Conservation (phyloP, 2,113 vertebrate genomes). For the Lagopus muta region DNA sequence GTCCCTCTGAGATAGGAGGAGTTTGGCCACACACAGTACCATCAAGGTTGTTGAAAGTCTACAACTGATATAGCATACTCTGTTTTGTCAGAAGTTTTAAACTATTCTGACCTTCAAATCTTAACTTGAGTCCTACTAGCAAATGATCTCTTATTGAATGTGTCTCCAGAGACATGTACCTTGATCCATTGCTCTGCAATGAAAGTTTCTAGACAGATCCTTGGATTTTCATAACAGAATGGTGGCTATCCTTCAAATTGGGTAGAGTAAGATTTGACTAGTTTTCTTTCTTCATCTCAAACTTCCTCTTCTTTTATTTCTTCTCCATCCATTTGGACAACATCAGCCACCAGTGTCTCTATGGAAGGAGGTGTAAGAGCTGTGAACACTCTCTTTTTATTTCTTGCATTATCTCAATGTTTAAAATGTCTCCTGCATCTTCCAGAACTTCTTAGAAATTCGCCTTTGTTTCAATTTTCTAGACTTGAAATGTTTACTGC, state of each 20-base stretch:
- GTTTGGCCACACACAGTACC: neutral
- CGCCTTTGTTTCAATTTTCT: neutral
- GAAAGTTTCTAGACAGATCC: neutral
- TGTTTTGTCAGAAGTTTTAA: neutral
- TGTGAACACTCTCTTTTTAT: neutral
- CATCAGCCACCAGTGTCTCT: neutral
- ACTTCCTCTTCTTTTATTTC: neutral
- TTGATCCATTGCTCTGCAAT: neutral
- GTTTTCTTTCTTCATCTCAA: neutral
- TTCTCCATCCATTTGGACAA: neutral
- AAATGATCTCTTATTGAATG: neutral
- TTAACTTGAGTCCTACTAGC: neutral
- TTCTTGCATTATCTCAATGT: neutral
- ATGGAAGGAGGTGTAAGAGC: neutral
- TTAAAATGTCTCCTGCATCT: neutral
- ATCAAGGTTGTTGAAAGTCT: neutral
- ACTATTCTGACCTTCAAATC: neutral
- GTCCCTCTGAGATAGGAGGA: neutral
- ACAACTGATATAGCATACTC: neutral
- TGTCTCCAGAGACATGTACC: rapidly evolving
- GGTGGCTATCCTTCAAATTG: neutral
- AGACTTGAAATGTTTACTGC: neutral
- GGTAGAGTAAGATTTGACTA: neutral
- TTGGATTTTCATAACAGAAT: neutral
- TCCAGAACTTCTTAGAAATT: neutral